A percentile compares a stretch with the other conserved stretches of the same genome.
Evolutionary conservation across 2,113 vertebrate species (phyloP).

Genomic region (Cavia aperea): DNA sequence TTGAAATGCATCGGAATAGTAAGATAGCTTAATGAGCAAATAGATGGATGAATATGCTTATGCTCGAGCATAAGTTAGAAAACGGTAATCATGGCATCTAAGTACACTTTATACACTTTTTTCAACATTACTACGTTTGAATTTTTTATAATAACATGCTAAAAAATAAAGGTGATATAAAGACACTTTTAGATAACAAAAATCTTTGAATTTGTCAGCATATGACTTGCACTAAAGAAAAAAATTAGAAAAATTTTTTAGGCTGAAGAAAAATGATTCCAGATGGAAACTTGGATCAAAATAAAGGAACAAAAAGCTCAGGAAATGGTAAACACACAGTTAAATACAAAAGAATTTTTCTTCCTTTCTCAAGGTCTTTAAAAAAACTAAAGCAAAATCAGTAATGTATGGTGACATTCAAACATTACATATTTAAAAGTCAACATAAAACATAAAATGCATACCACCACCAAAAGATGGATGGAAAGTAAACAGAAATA

Average conservation of each 20-base stretch:
- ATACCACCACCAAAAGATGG: not conserved
- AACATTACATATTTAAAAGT: constrained; percentile 3
- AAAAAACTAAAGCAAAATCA: constrained; percentile 9
- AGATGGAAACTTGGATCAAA: not conserved
- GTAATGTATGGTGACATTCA: not conserved
- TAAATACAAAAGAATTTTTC: constrained; percentile 22
- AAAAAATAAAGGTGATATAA: not conserved
- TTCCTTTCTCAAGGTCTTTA: not conserved
- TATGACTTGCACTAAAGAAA: not conserved
- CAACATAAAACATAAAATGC: not conserved
- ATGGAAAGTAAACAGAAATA: not conserved
- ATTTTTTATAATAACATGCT: not conserved
- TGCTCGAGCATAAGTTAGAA: not conserved
- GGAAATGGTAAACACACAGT: not conserved
- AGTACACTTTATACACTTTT: not conserved
- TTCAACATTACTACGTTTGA: not conserved
- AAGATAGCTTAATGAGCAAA: not conserved
- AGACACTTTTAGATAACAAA: constrained; percentile 23
- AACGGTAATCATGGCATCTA: constrained; percentile 4
- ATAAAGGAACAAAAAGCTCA: not conserved
- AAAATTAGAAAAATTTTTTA: not conserved
- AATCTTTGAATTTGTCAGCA: not conserved
- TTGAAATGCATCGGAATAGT: not conserved
- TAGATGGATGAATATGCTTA: not conserved
- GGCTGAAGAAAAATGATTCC: not conserved